Evolutionary conservation across 1,140 invertebrate species (phyloP).

Genomic region (Delia radicum): DNA sequence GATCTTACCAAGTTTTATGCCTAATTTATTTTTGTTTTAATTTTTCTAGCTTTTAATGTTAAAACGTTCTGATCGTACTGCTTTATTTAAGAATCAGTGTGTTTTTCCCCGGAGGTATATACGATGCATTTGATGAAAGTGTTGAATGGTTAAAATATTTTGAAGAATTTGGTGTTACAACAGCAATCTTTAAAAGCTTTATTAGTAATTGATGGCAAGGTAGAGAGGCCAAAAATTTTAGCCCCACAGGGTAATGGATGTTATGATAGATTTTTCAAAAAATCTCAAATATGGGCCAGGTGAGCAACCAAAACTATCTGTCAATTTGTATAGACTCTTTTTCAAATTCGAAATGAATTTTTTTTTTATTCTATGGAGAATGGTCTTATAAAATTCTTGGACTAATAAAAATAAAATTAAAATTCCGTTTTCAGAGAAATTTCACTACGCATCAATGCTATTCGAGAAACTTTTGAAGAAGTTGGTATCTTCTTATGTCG

Average conservation of each 20-base stretch:
- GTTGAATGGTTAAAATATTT: conserved; percentile 70
- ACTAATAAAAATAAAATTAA: neutral
- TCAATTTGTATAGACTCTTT: no score
- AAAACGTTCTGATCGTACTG: conserved; percentile 10
- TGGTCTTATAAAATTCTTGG: no score
- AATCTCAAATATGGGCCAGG: neutral
- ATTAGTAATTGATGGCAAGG: neutral
- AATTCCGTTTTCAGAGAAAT: conserved; percentile 60
- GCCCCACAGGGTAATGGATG: neutral
- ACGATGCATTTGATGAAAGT: conserved; percentile 65
- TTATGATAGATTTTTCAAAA: conserved; percentile 14
- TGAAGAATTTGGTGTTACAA: conserved; percentile 59
- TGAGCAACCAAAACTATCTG: neutral
- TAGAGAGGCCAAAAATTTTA: neutral
- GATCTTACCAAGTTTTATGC: no score
- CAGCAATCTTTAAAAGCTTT: neutral
- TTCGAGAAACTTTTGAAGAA: conserved; percentile 92
- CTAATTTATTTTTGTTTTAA: no score
- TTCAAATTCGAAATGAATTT: no score
- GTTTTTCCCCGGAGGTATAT: conserved; percentile 80
- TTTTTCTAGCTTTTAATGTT: neutral
- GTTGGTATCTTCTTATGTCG: conserved; percentile 77
- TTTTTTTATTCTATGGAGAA: no score
- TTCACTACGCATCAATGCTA: conserved; percentile 77
- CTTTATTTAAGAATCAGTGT: conserved; percentile 43